These are phyloP conservation scores for Cryptoprocta ferox DNA, from an alignment of 2,797 vertebrate genomes.

Conservation along the genomic window DNA sequence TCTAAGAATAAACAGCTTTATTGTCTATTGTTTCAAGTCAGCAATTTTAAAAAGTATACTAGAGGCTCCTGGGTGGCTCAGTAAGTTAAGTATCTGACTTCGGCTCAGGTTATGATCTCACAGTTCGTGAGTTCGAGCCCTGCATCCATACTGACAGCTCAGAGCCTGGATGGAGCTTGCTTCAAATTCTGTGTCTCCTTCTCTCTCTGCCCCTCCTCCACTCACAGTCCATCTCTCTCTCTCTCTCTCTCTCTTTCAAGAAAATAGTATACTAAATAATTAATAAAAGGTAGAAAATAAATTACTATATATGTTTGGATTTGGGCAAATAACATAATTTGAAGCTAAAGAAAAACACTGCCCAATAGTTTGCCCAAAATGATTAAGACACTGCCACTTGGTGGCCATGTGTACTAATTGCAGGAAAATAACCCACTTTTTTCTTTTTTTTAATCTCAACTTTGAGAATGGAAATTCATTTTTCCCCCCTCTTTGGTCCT, in stretches of 20 bases:
- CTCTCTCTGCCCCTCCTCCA: no score
- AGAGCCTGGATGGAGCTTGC: no score
- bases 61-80: background rate
- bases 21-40: background rate
- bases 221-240: no score
- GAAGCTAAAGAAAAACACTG: background rate
- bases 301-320: background rate
- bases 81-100: background rate
- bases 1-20: constrained; percentile 28
- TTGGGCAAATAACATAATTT: constrained; percentile 1
- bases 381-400: background rate
- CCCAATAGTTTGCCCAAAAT: background rate
- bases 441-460: background rate
- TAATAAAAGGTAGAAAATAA: constrained; percentile 4
- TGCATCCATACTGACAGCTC: no score
- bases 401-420: background rate
- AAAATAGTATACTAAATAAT: background rate
- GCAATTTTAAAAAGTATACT: background rate
- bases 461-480: background rate
- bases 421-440: constrained; percentile 23
- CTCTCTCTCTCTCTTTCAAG: no score
- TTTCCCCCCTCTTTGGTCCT: background rate
- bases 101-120: no score
- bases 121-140: no score
- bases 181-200: no score